Evolutionary conservation across 2,113 vertebrate genomes (phyloP).

Genomic region (Nibea coibor): DNA sequence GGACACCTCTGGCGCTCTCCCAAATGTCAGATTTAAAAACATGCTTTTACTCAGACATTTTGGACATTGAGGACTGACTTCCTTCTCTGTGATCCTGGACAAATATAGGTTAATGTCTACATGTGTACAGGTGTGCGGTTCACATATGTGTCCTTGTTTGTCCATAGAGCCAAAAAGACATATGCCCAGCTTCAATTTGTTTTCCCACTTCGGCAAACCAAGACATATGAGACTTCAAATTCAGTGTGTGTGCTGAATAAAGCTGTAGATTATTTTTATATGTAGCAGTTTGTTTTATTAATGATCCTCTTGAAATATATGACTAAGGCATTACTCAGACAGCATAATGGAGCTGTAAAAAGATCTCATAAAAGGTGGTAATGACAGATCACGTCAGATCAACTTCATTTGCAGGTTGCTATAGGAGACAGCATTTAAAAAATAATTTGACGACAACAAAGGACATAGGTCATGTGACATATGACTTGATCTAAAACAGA

Average conservation of each 20-base stretch:
- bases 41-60: background rate
- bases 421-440: background rate
- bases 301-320: too few species aligned
- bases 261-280: background rate
- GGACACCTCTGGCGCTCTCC: background rate
- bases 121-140: conserved; percentile 13
- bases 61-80: background rate
- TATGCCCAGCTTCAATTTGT: background rate
- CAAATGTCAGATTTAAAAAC: background rate
- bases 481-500: background rate
- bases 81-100: background rate
- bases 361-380: background rate
- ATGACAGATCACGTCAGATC: background rate
- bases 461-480: background rate
- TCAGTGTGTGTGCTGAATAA: background rate
- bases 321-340: background rate
- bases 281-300: background rate
- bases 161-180: background rate
- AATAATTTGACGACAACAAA: background rate
- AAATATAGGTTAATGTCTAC: background rate
- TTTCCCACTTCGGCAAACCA: conserved; percentile 7
- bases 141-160: conserved; percentile 24
- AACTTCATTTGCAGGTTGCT: background rate
- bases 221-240: background rate
- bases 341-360: background rate